These are phyloP conservation scores for Edolisoma coerulescens DNA, from an alignment of 2,113 vertebrate genomes.

Conservation along the genomic window DNA sequence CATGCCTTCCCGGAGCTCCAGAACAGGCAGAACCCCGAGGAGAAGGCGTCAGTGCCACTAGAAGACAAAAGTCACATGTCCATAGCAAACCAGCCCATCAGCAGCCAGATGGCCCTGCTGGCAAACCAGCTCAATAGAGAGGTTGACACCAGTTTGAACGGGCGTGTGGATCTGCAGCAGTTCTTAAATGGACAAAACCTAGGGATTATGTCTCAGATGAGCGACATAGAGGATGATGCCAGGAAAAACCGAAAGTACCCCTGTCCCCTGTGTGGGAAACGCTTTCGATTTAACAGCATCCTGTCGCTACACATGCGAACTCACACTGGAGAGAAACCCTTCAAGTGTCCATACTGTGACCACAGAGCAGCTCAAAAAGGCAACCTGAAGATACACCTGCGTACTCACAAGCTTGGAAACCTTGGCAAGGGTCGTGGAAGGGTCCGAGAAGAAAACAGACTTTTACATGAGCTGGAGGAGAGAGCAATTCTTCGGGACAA, in stretches of 20 bases:
- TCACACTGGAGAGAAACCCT: conserved; percentile 98
- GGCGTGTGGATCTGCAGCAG: conserved; percentile 95
- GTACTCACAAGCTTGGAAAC: conserved; percentile 97
- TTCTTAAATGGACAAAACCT: conserved; percentile 97
- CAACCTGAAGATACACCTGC: conserved; percentile 97
- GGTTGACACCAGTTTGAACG: conserved; percentile 89
- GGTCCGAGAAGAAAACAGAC: conserved; percentile 94
- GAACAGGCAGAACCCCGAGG: conserved; percentile 87
- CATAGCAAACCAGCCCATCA: conserved; percentile 90
- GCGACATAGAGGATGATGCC: conserved; percentile 96
- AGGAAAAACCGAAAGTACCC: conserved; percentile 98
- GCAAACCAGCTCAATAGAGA: conserved; percentile 95
- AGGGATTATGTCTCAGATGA: conserved; percentile 99
- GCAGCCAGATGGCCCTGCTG: conserved; percentile 94
- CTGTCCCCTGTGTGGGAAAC: conserved; percentile 94
- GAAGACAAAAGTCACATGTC: conserved; percentile 93
- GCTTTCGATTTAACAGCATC: conserved; percentile 98
- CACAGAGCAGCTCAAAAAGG: conserved; percentile 97
- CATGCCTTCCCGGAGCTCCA: conserved; percentile 96
- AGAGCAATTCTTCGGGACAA: conserved; percentile 94
- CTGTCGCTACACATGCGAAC: conserved; percentile 98
- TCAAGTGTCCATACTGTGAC: conserved; percentile 98
- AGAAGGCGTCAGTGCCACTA: conserved; percentile 82
- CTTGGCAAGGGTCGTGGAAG: conserved; percentile 95
- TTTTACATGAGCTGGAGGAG: conserved; percentile 96